Conservation (phyloP, 2,113 vertebrate genomes). For the Chionis minor region DNA sequence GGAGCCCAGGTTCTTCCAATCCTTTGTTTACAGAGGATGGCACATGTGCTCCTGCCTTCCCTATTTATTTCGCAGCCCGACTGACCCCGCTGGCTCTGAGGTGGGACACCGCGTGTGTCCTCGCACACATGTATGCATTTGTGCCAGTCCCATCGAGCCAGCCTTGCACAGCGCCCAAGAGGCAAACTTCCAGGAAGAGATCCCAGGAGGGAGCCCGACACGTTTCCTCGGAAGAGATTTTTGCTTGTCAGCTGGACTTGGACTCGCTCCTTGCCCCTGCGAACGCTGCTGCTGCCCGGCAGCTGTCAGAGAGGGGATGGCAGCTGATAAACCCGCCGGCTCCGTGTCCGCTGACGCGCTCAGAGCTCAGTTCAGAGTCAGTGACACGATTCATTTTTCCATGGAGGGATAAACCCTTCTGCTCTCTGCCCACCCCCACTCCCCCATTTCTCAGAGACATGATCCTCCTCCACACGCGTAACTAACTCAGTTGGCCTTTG, state of each 20-base stretch:
- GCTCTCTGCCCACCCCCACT: background rate
- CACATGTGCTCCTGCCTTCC: slow-evolving; percentile 9
- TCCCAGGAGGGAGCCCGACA: background rate
- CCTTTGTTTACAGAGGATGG: slow-evolving; percentile 47
- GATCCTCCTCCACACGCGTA: background rate
- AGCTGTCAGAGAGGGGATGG: background rate
- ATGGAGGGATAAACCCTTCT: background rate
- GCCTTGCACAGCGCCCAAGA: background rate
- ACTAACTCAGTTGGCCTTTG: background rate
- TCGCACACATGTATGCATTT: rapidly evolving
- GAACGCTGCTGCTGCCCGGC: background rate
- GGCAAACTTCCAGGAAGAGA: background rate
- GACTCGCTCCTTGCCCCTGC: background rate
- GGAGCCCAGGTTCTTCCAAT: slow-evolving; percentile 56
- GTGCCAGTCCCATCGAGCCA: background rate
- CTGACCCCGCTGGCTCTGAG: background rate
- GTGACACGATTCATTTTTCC: background rate
- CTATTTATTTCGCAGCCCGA: slow-evolving; percentile 32
- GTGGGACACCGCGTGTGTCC: background rate
- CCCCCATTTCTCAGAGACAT: background rate
- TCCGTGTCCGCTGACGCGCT: background rate
- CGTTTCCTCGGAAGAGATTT: background rate
- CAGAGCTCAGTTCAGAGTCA: background rate
- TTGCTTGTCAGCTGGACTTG: background rate
- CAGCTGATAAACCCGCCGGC: background rate